phyloP scores from a whole-genome alignment of 2,797 vertebrate species.

The Lepilemur ruficaudatus region DNA sequence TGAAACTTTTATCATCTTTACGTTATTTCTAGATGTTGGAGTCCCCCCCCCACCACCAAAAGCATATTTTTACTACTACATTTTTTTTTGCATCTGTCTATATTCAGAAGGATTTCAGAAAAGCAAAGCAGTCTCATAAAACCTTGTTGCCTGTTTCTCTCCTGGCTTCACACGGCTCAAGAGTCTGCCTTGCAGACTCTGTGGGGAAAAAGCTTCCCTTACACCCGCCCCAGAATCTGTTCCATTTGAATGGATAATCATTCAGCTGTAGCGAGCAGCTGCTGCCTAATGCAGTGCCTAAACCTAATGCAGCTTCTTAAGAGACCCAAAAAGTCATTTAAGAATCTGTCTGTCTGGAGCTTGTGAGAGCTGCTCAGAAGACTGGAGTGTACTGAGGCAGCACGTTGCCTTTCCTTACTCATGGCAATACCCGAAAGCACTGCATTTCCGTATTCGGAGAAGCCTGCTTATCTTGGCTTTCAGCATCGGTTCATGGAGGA shows the following conservation, averaged over 20 bases:
- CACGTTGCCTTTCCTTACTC: neutral
- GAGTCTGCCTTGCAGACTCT: neutral
- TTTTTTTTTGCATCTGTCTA: constrained; percentile 1
- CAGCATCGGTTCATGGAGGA: neutral
- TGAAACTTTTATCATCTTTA: constrained; percentile 52
- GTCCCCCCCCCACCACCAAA: neutral
- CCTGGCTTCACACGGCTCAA: neutral
- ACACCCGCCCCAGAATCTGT: neutral
- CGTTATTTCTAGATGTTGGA: constrained; percentile 55
- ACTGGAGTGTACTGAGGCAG: neutral
- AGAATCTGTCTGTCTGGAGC: neutral
- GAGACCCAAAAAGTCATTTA: neutral
- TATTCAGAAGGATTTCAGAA: neutral
- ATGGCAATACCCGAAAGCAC: accelerated
- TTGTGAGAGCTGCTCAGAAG: neutral
- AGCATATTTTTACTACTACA: neutral
- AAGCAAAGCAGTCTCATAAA: neutral
- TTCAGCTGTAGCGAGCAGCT: constrained; percentile 24
- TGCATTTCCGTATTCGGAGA: neutral
- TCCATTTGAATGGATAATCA: neutral
- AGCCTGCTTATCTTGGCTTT: neutral
- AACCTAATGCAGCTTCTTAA: neutral
- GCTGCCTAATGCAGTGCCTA: neutral
- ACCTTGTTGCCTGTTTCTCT: neutral
- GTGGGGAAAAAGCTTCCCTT: neutral